Percentiles rank a stretch among this genome's conserved stretches.
Conservation (phyloP, 1,140 invertebrate genomes). For the Drosophila bifasciata region DNA sequence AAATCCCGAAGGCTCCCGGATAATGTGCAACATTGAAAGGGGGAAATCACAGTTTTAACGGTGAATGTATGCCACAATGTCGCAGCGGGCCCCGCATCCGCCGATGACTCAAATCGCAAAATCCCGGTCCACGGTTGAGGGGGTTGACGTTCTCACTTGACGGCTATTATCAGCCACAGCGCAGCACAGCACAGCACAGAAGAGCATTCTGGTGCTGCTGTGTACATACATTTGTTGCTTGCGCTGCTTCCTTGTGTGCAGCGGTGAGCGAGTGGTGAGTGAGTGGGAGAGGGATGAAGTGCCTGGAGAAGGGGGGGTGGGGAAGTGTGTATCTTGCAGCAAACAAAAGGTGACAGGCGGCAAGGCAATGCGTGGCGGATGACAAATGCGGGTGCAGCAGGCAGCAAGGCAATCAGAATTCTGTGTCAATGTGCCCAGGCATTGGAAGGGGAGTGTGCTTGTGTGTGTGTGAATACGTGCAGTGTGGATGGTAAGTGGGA, state of each 20-base stretch:
- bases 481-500: not conserved
- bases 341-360: conserved; percentile 36
- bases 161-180: conserved; percentile 63
- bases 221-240: conserved; percentile 56
- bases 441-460: conserved; percentile 11
- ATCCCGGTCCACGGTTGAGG: not conserved
- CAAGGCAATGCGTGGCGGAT: conserved; percentile 48
- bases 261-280: too few species aligned
- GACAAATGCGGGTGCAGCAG: conserved; percentile 58
- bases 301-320: too few species aligned
- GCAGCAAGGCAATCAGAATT: conserved; percentile 48
- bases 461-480: conserved; percentile 32
- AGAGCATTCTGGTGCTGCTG: conserved; percentile 12
- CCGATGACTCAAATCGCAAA: conserved; percentile 68
- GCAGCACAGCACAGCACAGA: conserved; percentile 37
- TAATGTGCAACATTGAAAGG: not conserved
- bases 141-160: conserved; percentile 16
- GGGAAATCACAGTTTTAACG: not conserved
- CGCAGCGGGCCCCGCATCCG: conserved; percentile 6
- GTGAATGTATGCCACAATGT: not conserved
- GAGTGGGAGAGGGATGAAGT: too few species aligned
- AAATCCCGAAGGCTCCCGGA: conserved; percentile 32
- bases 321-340: conserved; percentile 43
- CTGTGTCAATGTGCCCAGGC: conserved; percentile 57
- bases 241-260: not conserved